Percentiles rank a stretch among this genome's conserved stretches.
These are phyloP conservation scores for Trissonchulus latispiculum DNA, from an alignment of 2,888 invertebrate genomes.

Conservation along the genomic window DNA sequence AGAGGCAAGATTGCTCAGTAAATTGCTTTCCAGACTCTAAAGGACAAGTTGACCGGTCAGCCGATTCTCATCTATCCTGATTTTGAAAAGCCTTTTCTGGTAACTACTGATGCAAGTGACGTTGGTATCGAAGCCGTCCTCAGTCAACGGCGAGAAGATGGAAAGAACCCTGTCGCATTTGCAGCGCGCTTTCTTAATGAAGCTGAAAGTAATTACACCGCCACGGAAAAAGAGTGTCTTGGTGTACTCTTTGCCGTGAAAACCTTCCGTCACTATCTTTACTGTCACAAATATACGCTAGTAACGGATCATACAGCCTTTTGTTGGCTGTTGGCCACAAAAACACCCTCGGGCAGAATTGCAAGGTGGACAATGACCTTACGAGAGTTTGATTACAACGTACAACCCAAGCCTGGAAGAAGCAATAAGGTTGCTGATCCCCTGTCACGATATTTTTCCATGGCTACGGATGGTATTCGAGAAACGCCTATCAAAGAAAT, in stretches of 20 bases:
- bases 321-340: conserved; percentile 31
- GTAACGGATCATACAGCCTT: conserved; percentile 25
- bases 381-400: conserved; percentile 42
- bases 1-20: too few relatives aligned
- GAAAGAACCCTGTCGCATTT: conserved; percentile 30
- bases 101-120: conserved; percentile 31
- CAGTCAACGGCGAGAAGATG: conserved; percentile 25
- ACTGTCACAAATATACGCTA: conserved; percentile 16
- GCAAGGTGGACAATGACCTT: conserved; percentile 48
- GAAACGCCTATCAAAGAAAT: too few relatives aligned
- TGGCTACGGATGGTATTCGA: too few relatives aligned
- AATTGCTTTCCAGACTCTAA: neutral
- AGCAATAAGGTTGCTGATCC: conserved; percentile 45
- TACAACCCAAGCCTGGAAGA: conserved; percentile 45
- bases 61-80: neutral
- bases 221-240: conserved; percentile 31
- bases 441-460: conserved; percentile 42
- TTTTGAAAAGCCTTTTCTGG: conserved; percentile 1
- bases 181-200: conserved; percentile 28
- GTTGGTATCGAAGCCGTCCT: conserved; percentile 33
- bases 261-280: conserved; percentile 22
- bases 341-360: conserved; percentile 45
- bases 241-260: conserved; percentile 29
- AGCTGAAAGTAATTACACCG: conserved; percentile 29
- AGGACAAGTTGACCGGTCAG: neutral